phyloP scores from a whole-genome alignment of 2,888 invertebrate genomes.

The Netelia fuscicornis region DNA sequence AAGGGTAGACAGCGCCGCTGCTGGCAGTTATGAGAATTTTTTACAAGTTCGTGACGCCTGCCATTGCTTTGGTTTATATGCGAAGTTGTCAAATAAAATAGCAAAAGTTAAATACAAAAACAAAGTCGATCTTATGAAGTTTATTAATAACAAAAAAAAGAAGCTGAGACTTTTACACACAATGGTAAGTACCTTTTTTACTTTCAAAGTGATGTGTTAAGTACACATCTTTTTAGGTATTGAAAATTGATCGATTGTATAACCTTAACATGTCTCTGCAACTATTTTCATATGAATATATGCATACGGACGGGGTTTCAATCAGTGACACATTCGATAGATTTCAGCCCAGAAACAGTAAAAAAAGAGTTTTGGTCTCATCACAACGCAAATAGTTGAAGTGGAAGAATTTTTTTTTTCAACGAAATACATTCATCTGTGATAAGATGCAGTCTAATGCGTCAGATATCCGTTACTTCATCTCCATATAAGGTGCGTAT shows the following conservation, averaged over 20 bases:
- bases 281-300: too few species aligned
- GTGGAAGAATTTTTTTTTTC: constrained; percentile 13
- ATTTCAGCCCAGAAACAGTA: constrained; percentile 15
- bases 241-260: too few species aligned
- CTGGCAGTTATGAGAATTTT: constrained; percentile 23
- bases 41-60: constrained; percentile 11
- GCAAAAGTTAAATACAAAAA: background rate
- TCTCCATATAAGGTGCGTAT: constrained; percentile 36
- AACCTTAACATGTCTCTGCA: too few species aligned
- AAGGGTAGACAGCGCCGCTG: constrained; percentile 21
- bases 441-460: constrained; percentile 25
- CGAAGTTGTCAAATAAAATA: constrained; percentile 2
- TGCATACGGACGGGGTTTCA: constrained; percentile 21
- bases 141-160: constrained; percentile 10
- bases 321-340: background rate
- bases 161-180: constrained; percentile 11
- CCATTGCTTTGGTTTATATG: constrained; percentile 20
- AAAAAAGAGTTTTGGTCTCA: constrained; percentile 6
- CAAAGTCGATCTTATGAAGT: background rate
- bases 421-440: too few species aligned
- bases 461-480: constrained; percentile 18
- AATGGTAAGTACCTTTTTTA: constrained; percentile 25
- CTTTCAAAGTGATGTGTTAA: background rate
- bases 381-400: background rate
- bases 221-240: too few species aligned